phyloP scores from a whole-genome alignment of 2,888 invertebrate genomes.

The Tuta absoluta region DNA sequence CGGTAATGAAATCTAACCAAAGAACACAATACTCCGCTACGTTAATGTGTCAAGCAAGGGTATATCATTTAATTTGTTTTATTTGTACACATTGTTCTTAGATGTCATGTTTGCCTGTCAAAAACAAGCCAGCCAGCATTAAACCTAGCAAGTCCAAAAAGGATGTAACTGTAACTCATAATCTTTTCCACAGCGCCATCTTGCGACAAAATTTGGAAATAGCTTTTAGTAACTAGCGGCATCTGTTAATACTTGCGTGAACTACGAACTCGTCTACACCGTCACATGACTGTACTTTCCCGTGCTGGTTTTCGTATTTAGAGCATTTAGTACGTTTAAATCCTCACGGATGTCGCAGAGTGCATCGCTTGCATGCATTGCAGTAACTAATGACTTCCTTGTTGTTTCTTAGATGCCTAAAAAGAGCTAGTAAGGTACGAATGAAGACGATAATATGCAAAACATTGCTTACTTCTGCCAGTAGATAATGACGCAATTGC shows the following conservation, averaged over 20 bases:
- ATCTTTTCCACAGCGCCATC: no score
- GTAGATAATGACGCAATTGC: neutral
- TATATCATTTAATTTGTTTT: no score
- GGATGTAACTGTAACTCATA: no score
- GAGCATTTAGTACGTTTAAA: slow-evolving; percentile 1
- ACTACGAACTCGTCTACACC: neutral
- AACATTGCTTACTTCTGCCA: neutral
- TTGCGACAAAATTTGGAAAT: neutral
- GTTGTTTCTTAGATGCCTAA: neutral
- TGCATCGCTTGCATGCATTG: slow-evolving; percentile 11
- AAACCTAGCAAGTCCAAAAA: no score
- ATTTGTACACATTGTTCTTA: no score
- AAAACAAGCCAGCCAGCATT: no score
- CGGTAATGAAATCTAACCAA: no score
- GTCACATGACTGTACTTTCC: slow-evolving; percentile 5
- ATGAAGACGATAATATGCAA: neutral
- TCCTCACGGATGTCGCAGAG: slow-evolving; percentile 18
- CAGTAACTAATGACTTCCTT: neutral
- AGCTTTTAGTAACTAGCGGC: slow-evolving; percentile 1
- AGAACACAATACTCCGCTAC: no score
- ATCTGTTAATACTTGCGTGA: neutral
- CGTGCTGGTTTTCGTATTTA: neutral
- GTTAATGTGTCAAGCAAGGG: no score
- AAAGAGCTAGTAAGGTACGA: neutral
- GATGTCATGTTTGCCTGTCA: no score